These are phyloP conservation scores for Semicossyphus pulcher DNA, from an alignment of 2,113 vertebrate genomes.

Conservation along the genomic window DNA sequence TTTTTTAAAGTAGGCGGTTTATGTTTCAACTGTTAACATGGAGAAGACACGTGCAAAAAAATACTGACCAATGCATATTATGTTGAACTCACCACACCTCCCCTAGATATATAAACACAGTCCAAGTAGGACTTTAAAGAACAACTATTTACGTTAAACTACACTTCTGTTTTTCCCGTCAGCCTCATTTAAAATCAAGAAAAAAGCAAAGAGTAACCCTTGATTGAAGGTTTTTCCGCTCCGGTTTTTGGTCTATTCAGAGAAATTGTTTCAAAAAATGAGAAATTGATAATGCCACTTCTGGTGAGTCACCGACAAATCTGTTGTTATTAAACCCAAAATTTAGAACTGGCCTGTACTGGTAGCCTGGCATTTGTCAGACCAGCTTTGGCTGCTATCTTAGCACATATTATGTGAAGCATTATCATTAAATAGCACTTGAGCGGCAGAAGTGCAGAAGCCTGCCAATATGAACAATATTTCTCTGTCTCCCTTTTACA, in stretches of 20 bases:
- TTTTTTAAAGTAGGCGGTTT: no score
- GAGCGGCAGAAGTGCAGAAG: conserved; percentile 1
- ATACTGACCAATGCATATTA: no score
- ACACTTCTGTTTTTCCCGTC: no score
- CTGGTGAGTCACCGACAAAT: background rate
- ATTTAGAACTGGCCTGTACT: background rate
- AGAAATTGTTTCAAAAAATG: background rate
- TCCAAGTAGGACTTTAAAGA: no score
- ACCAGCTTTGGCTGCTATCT: background rate
- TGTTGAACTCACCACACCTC: no score
- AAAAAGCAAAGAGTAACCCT: background rate
- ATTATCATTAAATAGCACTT: background rate
- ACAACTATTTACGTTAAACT: no score
- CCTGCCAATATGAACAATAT: conserved; percentile 5
- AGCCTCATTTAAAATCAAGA: no score
- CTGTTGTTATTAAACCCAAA: background rate
- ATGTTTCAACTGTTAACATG: no score
- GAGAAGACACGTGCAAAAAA: no score
- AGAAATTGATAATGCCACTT: background rate
- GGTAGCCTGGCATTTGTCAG: background rate
- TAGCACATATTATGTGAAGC: background rate
- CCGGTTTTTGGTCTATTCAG: background rate
- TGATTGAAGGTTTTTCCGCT: background rate
- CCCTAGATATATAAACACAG: no score
- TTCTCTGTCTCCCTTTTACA: conserved; percentile 58